phyloP scores from a whole-genome alignment of 2,797 vertebrate species.

The Anolis apletophallus region DNA sequence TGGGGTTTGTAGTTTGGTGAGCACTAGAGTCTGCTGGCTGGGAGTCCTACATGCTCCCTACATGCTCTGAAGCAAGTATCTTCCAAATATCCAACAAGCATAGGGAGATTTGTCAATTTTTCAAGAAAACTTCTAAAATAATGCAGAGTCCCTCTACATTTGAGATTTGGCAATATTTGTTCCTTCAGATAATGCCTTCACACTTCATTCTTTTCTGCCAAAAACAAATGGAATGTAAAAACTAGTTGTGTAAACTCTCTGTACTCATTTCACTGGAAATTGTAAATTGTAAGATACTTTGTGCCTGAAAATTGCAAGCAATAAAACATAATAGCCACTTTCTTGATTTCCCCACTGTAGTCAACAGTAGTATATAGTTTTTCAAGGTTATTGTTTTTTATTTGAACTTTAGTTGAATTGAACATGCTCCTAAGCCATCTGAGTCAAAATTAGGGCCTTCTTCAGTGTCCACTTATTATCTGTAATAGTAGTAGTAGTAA shows the following conservation, averaged over 20 bases:
- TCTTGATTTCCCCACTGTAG: not conserved
- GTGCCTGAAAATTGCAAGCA: not conserved
- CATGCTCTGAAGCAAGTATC: not conserved
- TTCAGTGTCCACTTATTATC: not conserved
- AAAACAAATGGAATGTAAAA: not conserved
- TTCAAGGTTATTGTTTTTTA: not conserved
- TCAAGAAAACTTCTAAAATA: not conserved
- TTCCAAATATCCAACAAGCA: not conserved
- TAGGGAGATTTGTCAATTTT: too few relatives aligned
- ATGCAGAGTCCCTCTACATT: not conserved
- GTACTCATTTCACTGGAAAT: not conserved
- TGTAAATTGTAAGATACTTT: not conserved
- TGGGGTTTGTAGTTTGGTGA: too few relatives aligned
- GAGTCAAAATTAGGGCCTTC: not conserved
- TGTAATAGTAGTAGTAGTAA: not conserved
- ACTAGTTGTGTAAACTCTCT: not conserved
- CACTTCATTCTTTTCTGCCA: not conserved
- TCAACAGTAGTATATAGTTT: not conserved
- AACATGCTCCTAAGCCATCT: not conserved
- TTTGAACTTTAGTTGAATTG: not conserved
- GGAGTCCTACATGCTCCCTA: too few relatives aligned
- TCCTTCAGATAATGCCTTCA: not conserved
- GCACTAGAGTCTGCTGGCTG: too few relatives aligned
- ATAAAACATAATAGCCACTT: not conserved
- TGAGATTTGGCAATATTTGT: not conserved